Evolutionary conservation across 1,140 invertebrate species (phyloP).

Genomic region (Ptiloglossa arizonensis): DNA sequence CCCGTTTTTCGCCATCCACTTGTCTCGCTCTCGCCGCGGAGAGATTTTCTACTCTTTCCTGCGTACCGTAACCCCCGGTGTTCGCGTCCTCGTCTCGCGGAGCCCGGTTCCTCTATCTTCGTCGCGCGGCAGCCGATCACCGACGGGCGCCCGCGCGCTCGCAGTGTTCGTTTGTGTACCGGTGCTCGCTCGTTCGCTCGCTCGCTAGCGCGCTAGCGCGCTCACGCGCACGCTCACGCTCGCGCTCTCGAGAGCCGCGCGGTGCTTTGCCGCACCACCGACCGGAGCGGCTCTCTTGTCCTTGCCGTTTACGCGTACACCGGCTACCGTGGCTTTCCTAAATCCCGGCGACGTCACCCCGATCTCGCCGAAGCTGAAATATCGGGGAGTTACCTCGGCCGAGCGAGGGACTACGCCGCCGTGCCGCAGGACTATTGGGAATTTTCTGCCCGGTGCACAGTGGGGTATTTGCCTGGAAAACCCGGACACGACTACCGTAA

Average conservation of each 20-base stretch:
- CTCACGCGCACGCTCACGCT: neutral
- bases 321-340: conserved; percentile 16
- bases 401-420: no score
- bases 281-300: conserved; percentile 4
- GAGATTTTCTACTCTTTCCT: conserved; percentile 17
- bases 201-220: no score
- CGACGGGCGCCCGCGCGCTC: neutral
- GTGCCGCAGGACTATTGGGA: no score
- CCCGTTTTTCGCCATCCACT: neutral
- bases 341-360: conserved; percentile 14
- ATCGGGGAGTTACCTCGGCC: no score
- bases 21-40: neutral
- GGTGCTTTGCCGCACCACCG: neutral
- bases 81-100: conserved; percentile 11
- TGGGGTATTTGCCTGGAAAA: no score
- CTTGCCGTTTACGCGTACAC: conserved; percentile 10
- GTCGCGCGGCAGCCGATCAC: neutral
- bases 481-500: no score
- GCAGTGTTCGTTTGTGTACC: no score
- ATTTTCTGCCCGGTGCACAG: no score
- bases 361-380: no score
- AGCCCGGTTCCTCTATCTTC: neutral
- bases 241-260: neutral
- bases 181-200: no score
- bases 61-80: neutral